Evolutionary conservation across 2,797 vertebrate genomes (phyloP), one percentile per base, ranked within the genome.

Genomic region (Tapirus indicus): DNA sequence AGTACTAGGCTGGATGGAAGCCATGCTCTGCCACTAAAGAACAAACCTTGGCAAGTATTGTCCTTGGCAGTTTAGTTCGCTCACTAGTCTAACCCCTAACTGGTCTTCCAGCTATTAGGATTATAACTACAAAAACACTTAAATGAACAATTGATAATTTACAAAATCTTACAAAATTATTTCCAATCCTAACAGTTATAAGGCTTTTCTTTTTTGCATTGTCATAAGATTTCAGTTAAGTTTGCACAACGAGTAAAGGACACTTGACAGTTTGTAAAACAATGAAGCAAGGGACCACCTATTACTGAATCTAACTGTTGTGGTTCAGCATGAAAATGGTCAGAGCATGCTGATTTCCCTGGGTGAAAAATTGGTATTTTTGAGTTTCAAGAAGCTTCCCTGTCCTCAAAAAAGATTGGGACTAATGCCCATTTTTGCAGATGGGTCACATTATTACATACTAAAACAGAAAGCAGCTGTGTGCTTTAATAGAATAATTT

Each of bases 381-480:
- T 80, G 64, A 96, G 94, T 97, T 96, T 96, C 72, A 86, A 93
- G 85, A 96, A 94, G 8, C n/a, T 88, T 92, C 75, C 60, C 29
- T 95, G 38, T 83, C 88, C 72, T 96, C 64, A 92, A 82, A 92
- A 88, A 62, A 96, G 90, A 91, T 44, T 9, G 21, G 82, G 23
- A 84, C 82, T 41, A 66, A 44, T 47, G 85, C 96, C 95, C 97
- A 14, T 77, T 97, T 96, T 72, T 91, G 95, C 83, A 98, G 96
- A 97, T 49, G 18, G 60, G 58, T 89, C 86, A 94, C 72, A 78
- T 94, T 97, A 95, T 97, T 49, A 83, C 82, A 82, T 18, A 38
- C 35, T 49, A 56, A 82, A 74, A 89, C 80, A 95, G 93, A 97
- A 98, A 94, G 92, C 97, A 98, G 91, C 96, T 97, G 94, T 96